Evolutionary conservation across 2,888 invertebrate genomes (phyloP), one percentile per base, ranked within the genome.

Genomic region (Bhutanitis thaidina): DNA sequence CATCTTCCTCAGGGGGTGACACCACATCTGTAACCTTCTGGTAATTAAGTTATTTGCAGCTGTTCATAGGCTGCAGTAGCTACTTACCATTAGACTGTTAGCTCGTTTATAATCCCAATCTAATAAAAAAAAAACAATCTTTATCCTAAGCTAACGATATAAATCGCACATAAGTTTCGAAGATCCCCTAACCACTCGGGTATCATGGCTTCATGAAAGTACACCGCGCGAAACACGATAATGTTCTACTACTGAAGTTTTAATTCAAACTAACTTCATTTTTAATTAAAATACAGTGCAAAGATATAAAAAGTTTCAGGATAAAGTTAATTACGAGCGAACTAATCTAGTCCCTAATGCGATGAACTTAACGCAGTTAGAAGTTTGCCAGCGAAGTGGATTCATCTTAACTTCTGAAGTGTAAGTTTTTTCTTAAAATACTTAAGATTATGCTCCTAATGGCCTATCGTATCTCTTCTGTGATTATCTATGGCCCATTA

Each of bases 341-440:
- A 41, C 36, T 51, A 46, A 41, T 45, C 45, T 36, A 51, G 36
- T 36, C 35, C 29, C 45, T 51, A 41, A 51, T 51, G 41, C 51
- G 45, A 46, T 51, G 45, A 37, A 46, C 36, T 51, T 45, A 51
- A 51, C 51, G 41, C 51, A 36, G 36, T 51, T 51, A 51, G 45
- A 51, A 51, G 35, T 51, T 51, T 16, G 35, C 36, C 41, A 7
- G 14, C 30, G 32, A 36, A 30, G 29, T 32, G 15, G 35, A 10
- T 40, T 13, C 48, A 12, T 16, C 40, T 8, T 51, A 45, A 51
- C 50, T 30, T 16, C 41, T 37, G 5, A 38, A 41, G 45, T 36
- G 38, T 38, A 49, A 49, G 25, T 49, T 48, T 51, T 51, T 49
- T 48, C 46, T 51, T 51, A 51, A 51, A 51, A 51, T 32, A 41